A percentile compares a stretch with the other conserved stretches of the same genome.
phyloP scores from a whole-genome alignment of 2,797 vertebrate species.

The Amblyopsis hoosieri region DNA sequence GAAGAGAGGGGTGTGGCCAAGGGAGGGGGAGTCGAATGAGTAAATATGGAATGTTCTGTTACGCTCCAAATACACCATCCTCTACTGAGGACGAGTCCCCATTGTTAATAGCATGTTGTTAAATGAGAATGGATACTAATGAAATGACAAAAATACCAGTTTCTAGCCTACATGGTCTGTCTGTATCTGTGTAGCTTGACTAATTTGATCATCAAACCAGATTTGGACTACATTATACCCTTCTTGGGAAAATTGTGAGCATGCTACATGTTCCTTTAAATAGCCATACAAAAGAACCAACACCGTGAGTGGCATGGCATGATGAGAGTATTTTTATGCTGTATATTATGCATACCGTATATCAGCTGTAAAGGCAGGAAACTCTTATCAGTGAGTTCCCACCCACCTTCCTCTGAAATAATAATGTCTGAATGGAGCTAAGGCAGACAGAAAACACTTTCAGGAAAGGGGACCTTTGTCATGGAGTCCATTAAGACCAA shows the following conservation, averaged over 20 bases:
- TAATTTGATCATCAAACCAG: not conserved
- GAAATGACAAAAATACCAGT: no score
- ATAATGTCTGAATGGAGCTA: slow-evolving; percentile 40
- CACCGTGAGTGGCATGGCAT: not conserved
- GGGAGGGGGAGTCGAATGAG: slow-evolving; percentile 52
- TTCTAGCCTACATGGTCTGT: no score
- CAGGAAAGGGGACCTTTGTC: slow-evolving; percentile 45
- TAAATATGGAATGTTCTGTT: not conserved
- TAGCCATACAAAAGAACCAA: not conserved
- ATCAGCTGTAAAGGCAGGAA: slow-evolving; percentile 23
- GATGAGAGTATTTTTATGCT: not conserved
- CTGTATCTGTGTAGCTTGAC: not conserved
- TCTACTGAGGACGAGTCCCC: not conserved
- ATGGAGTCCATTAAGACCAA: slow-evolving; percentile 55
- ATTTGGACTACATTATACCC: not conserved
- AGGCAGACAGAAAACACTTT: slow-evolving; percentile 37
- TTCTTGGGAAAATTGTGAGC: not conserved
- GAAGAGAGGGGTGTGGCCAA: slow-evolving; percentile 55
- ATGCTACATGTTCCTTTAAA: not conserved
- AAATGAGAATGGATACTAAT: no score
- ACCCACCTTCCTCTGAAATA: slow-evolving; percentile 45
- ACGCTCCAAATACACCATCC: not conserved
- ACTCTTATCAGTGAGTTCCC: slow-evolving; percentile 40
- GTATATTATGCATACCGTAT: not conserved
- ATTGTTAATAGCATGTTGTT: no score